Conservation (phyloP, 2,797 vertebrate species). For the Myotis vivesi region DNA sequence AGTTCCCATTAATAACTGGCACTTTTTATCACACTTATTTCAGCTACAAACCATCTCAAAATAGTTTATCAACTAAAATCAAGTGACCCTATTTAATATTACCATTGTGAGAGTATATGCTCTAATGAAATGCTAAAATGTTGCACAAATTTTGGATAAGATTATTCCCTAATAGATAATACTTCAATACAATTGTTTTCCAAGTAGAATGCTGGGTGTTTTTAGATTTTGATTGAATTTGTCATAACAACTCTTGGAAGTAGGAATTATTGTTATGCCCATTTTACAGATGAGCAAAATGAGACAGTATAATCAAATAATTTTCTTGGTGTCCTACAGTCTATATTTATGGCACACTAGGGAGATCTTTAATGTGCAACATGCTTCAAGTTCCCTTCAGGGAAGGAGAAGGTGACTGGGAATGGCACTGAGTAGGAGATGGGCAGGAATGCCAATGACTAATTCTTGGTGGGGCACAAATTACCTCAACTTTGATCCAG, state of each 20-base stretch:
- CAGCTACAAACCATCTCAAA: not conserved
- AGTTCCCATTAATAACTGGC: not conserved
- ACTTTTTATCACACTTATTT: not conserved
- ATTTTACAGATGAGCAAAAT: not conserved
- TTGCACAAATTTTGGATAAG: not conserved
- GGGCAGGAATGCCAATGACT: not conserved
- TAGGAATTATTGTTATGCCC: not conserved
- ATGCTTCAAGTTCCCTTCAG: not conserved
- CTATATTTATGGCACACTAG: not conserved
- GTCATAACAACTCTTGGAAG: not conserved
- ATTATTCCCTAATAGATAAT: not conserved
- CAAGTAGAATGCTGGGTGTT: not conserved
- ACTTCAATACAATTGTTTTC: not conserved
- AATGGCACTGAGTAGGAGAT: not conserved
- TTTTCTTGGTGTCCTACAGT: not conserved
- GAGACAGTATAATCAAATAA: not conserved
- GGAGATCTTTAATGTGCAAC: not conserved
- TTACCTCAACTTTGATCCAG: not conserved
- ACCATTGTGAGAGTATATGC: not conserved
- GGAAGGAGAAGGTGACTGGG: not conserved
- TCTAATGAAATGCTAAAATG: not conserved
- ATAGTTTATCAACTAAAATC: not conserved
- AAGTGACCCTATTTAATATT: not conserved
- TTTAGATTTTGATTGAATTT: not conserved
- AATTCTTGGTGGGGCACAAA: not conserved